Evolutionary conservation across 2,113 vertebrate species (phyloP), one percentile per base, ranked within the genome.

Genomic region (Seriola dumerili): DNA sequence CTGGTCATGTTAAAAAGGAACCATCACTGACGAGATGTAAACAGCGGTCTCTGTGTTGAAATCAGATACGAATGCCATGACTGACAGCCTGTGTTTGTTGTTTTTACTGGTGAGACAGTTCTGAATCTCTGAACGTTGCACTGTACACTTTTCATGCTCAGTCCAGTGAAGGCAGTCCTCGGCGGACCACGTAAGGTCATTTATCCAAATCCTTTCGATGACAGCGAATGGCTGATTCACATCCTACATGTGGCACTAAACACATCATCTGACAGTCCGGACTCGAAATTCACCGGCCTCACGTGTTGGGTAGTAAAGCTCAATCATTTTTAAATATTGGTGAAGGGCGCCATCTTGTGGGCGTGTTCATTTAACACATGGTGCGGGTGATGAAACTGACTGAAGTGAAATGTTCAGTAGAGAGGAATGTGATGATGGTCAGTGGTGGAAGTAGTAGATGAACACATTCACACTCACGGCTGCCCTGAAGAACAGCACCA

Each of bases 291-390:
- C n/a, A 21, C 12, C 9, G 11, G 13, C 12, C 32, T 17, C 8
- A 8, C 7, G 6, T 10, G 5, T 42, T 46, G 19, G 23, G 13
- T 8, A 50, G 4, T 57, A 12, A 0, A 57, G 1, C 6, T 4
- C 4, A 25, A 11, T 57, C 4, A 13, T 57, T 4, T 55, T 48
- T 19, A 8, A 42, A 61, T 21, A 23, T 40, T 52, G 50, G 57
- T 36, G 34, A 80, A 84, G 36, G 11, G 29, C 5, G 40, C 48
- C 85, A 80, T 50, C 85, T 72, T 52, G 67, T 87, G 85, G 76
- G 0, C 69, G 55, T n/a, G 0, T 8, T 23, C 7, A 21, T 25
- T 3, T 36, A 57, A 44, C 62, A 78, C 46, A 48, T 14, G 23
- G 4, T 29, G 11, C 44, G n/a, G 16, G 19, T 21, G 4, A 2